Evolutionary conservation across 2,888 invertebrate genomes (phyloP).

Genomic region (Trachelus stipa): DNA sequence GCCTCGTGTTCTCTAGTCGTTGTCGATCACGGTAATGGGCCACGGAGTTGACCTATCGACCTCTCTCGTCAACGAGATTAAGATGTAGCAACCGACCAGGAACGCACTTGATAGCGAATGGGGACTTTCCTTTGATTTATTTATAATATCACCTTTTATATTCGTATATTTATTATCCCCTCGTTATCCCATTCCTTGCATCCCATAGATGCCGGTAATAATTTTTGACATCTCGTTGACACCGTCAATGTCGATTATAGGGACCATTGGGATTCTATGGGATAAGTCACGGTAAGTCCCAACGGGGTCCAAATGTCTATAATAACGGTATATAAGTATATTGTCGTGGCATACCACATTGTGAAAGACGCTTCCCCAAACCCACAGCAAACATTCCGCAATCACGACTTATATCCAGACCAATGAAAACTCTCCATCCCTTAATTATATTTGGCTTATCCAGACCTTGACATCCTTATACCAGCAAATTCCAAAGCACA

Average conservation of each 20-base stretch:
- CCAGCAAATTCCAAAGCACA: no score
- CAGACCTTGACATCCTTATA: no score
- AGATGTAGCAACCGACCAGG: conserved; percentile 20
- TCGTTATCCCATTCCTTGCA: neutral
- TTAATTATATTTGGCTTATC: no score
- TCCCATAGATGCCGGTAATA: neutral
- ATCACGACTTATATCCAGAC: no score
- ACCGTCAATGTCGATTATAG: neutral
- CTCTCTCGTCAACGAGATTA: conserved; percentile 21
- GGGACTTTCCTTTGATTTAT: neutral
- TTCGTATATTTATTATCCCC: neutral
- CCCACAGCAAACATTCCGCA: no score
- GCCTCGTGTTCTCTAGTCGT: conserved; percentile 24
- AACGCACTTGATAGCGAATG: neutral
- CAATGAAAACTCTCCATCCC: no score
- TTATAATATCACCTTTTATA: neutral
- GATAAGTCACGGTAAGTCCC: neutral
- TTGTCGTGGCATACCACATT: no score
- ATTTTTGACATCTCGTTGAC: neutral
- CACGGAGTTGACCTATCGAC: conserved; percentile 24
- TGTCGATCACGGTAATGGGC: conserved; percentile 27
- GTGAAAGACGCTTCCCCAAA: no score
- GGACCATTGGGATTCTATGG: neutral
- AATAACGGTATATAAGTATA: neutral
- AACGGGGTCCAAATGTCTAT: neutral